phyloP scores from a whole-genome alignment of 2,113 vertebrate species.

The Castor canadensis region DNA sequence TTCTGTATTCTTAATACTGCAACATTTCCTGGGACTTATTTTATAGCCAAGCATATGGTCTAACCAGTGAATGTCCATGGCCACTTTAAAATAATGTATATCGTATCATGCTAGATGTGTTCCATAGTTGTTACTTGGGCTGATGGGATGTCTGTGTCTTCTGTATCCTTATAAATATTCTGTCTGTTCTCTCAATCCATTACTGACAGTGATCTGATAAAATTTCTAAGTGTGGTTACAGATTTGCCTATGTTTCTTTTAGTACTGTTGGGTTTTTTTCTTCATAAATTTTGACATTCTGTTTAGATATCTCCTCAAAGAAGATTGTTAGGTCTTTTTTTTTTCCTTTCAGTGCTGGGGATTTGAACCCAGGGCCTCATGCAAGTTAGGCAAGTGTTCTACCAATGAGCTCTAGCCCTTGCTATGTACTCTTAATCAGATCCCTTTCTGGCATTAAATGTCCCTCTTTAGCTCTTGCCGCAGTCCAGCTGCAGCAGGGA shows the following conservation, averaged over 20 bases:
- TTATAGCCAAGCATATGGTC: background rate
- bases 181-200: background rate
- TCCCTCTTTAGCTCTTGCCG: no score
- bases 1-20: background rate
- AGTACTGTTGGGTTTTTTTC: background rate
- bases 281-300: background rate
- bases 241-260: background rate
- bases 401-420: background rate
- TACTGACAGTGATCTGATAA: background rate
- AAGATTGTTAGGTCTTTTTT: background rate
- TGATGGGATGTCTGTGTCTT: background rate
- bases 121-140: background rate
- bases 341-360: no score
- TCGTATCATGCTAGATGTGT: background rate
- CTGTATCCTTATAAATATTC: background rate
- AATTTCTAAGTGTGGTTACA: background rate
- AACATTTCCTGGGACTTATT: background rate
- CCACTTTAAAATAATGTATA: background rate
- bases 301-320: background rate
- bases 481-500: no score
- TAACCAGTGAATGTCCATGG: background rate
- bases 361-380: background rate
- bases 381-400: background rate
- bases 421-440: background rate
- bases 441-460: background rate